Evolutionary conservation across 1,140 invertebrate species (phyloP).

Genomic region (Zeugodacus cucurbitae): DNA sequence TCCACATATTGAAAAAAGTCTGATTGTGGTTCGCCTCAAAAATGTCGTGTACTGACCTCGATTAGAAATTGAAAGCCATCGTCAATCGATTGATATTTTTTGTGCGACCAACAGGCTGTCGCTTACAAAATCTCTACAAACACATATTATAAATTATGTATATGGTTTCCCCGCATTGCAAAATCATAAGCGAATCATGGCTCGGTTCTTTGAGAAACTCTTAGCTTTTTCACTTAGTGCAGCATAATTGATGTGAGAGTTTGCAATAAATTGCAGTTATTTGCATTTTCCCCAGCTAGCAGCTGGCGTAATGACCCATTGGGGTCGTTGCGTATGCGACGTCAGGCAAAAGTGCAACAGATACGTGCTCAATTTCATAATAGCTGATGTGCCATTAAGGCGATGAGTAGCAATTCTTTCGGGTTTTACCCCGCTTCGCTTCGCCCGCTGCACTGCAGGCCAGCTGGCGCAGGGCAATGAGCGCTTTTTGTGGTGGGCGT

Average conservation of each 20-base stretch:
- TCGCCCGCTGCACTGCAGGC: background rate
- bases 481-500: background rate
- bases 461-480: background rate
- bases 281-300: slow-evolving; percentile 2
- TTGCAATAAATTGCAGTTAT: slow-evolving; percentile 37
- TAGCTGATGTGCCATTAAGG: slow-evolving; percentile 27
- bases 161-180: no score
- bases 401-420: background rate
- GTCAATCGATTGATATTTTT: background rate
- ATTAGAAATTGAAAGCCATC: background rate
- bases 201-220: background rate
- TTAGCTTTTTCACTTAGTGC: slow-evolving; percentile 13
- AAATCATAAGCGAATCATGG: background rate
- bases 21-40: no score
- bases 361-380: slow-evolving; percentile 33
- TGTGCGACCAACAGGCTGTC: background rate
- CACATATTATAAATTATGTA: background rate
- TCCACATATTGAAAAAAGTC: no score
- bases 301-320: slow-evolving; percentile 13
- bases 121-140: background rate
- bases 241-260: slow-evolving; percentile 14
- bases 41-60: background rate
- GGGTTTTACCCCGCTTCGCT: background rate
- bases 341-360: background rate
- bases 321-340: background rate